Percentiles rank a stretch among this genome's conserved stretches.
These are phyloP conservation scores for Atrina japonica DNA, from an alignment of 2,888 invertebrate species.

Conservation along the genomic window DNA sequence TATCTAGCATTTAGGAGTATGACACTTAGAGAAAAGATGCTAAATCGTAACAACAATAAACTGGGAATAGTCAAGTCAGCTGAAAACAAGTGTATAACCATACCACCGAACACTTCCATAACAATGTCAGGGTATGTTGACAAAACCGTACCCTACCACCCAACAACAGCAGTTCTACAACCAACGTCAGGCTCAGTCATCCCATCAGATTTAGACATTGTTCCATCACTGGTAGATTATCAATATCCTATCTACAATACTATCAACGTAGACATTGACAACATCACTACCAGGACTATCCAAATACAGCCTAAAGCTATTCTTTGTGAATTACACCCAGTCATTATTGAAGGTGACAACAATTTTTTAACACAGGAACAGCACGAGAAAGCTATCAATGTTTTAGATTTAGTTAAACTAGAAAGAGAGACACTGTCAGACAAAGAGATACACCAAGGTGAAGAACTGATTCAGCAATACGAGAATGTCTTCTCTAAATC, in stretches of 20 bases:
- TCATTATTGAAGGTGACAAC: too few relatives aligned
- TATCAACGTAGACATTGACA: conserved; percentile 3
- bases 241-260: neutral
- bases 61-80: conserved; percentile 27
- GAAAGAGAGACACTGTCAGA: too few relatives aligned
- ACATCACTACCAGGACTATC: conserved; percentile 17
- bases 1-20: conserved; percentile 40
- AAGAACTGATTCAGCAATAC: too few relatives aligned
- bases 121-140: conserved; percentile 20
- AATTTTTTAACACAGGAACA: too few relatives aligned
- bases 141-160: conserved; percentile 12
- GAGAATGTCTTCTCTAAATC: too few relatives aligned
- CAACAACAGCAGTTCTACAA: conserved; percentile 25
- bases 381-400: too few relatives aligned
- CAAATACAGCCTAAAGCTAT: conserved; percentile 9
- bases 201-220: too few relatives aligned
- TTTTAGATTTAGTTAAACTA: too few relatives aligned
- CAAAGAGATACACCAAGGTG: too few relatives aligned
- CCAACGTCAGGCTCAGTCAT: conserved; percentile 6
- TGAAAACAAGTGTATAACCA: neutral
- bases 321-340: conserved; percentile 22
- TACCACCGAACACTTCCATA: conserved; percentile 23
- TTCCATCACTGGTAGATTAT: conserved; percentile 30
- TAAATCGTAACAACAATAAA: conserved; percentile 15
- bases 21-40: conserved; percentile 25